Evolutionary conservation across 2,113 vertebrate genomes (phyloP).

Genomic region (Isurus oxyrinchus): DNA sequence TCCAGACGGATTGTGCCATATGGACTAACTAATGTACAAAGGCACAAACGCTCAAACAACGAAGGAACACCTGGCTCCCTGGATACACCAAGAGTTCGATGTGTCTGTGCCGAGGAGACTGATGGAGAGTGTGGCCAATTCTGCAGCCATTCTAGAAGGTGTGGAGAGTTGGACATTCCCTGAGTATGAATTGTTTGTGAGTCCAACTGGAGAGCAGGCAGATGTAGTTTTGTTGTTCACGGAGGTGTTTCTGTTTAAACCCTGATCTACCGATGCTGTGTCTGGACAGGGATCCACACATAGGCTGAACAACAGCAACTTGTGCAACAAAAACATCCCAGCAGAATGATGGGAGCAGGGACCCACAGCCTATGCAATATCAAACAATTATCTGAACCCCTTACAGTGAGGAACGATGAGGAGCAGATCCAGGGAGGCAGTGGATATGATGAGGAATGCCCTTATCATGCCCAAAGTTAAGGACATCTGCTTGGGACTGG

Average conservation of each 20-base stretch:
- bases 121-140: background rate
- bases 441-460: too few relatives aligned
- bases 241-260: background rate
- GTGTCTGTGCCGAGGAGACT: background rate
- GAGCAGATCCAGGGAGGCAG: too few relatives aligned
- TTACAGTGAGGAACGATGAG: too few relatives aligned
- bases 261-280: background rate
- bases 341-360: too few relatives aligned
- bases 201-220: background rate
- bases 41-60: background rate
- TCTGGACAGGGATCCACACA: background rate
- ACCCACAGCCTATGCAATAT: too few relatives aligned
- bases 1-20: conserved; percentile 24
- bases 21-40: conserved; percentile 18
- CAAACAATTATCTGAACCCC: too few relatives aligned
- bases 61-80: too few relatives aligned
- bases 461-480: too few relatives aligned
- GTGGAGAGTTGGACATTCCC: background rate
- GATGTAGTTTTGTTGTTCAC: background rate
- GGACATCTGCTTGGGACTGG: too few relatives aligned
- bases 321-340: too few relatives aligned
- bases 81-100: background rate
- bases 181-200: background rate
- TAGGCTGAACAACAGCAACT: background rate
- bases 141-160: background rate